These are phyloP conservation scores for Phoenicopterus ruber DNA, from an alignment of 2,113 vertebrate genomes.

Conservation along the genomic window DNA sequence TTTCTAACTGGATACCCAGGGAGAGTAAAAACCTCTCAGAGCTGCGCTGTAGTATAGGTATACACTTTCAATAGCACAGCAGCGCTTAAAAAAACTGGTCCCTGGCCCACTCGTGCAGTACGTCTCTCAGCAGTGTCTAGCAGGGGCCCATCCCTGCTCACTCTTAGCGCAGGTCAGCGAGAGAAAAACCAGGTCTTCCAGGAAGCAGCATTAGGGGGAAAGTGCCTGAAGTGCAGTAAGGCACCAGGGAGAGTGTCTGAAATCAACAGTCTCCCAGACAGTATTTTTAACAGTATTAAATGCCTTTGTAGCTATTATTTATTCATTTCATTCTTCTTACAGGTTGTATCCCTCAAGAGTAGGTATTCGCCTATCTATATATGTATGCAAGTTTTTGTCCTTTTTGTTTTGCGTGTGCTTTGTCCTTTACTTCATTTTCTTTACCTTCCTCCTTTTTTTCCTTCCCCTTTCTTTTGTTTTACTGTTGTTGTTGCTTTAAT, in stretches of 20 bases:
- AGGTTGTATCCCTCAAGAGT: background rate
- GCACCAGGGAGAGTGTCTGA: background rate
- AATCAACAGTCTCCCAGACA: background rate
- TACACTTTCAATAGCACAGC: background rate
- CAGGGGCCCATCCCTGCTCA: background rate
- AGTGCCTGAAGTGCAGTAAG: background rate
- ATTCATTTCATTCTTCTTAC: slow-evolving; percentile 8
- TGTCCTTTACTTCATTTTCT: background rate
- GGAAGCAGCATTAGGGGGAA: background rate
- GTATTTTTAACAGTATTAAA: slow-evolving; percentile 12
- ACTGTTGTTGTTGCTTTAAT: background rate
- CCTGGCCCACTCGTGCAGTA: background rate
- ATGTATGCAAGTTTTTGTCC: background rate
- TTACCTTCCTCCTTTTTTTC: background rate
- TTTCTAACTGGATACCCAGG: background rate
- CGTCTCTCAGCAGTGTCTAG: background rate
- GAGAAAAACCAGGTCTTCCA: background rate
- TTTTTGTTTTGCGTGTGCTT: background rate
- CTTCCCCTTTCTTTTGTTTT: background rate
- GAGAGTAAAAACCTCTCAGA: background rate
- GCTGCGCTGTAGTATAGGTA: background rate
- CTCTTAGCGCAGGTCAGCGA: background rate
- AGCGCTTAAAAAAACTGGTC: background rate
- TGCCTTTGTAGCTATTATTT: slow-evolving; percentile 24
- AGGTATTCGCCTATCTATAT: background rate